phyloP scores from a whole-genome alignment of 2,797 vertebrate genomes.

The Cyprinodon diabolis region DNA sequence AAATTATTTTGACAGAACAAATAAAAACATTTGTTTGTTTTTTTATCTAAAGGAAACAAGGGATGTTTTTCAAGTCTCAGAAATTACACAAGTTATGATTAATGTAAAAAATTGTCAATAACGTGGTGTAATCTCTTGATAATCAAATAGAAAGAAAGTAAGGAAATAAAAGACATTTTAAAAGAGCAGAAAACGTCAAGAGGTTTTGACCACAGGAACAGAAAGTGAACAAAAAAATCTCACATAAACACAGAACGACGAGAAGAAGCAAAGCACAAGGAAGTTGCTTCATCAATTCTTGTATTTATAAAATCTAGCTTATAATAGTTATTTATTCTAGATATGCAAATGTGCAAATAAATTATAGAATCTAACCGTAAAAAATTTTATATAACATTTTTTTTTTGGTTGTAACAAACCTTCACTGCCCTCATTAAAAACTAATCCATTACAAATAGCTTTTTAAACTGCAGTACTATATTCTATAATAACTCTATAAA shows the following conservation, averaged over 20 bases:
- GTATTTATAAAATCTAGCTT: neutral
- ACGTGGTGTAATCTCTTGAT: too few relatives aligned
- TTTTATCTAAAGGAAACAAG: too few relatives aligned
- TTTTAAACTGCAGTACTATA: too few relatives aligned
- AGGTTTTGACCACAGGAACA: conserved; percentile 13
- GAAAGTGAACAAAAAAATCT: conserved; percentile 21
- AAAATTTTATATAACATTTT: neutral
- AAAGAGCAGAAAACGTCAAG: conserved; percentile 17
- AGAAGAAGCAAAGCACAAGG: neutral
- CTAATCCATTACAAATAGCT: neutral
- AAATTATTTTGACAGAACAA: conserved; percentile 47
- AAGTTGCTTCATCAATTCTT: neutral
- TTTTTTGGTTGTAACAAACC: neutral
- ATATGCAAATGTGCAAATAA: neutral
- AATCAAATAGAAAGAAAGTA: conserved; percentile 1
- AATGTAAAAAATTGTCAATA: too few relatives aligned
- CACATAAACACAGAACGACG: conserved; percentile 16
- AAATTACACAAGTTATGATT: too few relatives aligned
- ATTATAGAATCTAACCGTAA: neutral
- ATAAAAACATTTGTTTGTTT: conserved; percentile 24
- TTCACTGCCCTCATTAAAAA: neutral
- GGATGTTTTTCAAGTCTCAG: too few relatives aligned
- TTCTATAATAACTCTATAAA: too few relatives aligned
- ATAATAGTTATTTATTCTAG: neutral
- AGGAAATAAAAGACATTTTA: conserved; percentile 50